Evolutionary conservation across 2,797 vertebrate species (phyloP).

Genomic region (Odontamblyopus lacepedii): DNA sequence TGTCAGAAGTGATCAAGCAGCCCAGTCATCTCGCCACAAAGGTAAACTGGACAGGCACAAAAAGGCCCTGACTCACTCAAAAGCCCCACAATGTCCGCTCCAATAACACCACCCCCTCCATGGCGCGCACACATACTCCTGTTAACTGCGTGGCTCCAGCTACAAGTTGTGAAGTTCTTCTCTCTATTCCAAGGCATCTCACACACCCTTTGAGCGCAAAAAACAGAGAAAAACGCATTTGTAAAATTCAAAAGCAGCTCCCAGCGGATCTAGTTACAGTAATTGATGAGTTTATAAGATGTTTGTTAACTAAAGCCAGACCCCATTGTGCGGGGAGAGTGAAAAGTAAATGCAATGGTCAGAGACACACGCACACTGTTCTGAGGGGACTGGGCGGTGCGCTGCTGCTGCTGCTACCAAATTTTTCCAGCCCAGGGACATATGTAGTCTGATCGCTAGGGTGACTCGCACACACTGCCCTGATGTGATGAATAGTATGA

Average conservation of each 20-base stretch:
- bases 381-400: constrained; percentile 22
- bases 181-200: constrained; percentile 28
- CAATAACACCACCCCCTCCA: constrained; percentile 56
- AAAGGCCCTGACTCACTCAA: constrained; percentile 59
- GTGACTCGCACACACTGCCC: constrained; percentile 39
- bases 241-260: constrained; percentile 76
- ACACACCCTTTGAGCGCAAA: constrained; percentile 42
- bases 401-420: constrained; percentile 58
- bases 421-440: constrained; percentile 56
- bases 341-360: constrained; percentile 56
- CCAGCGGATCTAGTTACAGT: constrained; percentile 73
- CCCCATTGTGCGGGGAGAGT: constrained; percentile 46
- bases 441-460: constrained; percentile 36
- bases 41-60: constrained; percentile 68
- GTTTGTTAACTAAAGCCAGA: constrained; percentile 69
- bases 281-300: constrained; percentile 79
- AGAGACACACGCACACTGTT: constrained; percentile 24
- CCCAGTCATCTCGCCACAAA: constrained; percentile 75
- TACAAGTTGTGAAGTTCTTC: constrained; percentile 32
- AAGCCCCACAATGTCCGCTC: constrained; percentile 65
- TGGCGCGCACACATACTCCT: constrained; percentile 38
- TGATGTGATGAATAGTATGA: constrained; percentile 59
- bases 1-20: constrained; percentile 80
- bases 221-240: constrained; percentile 68
- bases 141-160: constrained; percentile 40